Base-by-base conservation (phyloP, 2,113 vertebrate genomes). In the Heterotis niloticus region DNA sequence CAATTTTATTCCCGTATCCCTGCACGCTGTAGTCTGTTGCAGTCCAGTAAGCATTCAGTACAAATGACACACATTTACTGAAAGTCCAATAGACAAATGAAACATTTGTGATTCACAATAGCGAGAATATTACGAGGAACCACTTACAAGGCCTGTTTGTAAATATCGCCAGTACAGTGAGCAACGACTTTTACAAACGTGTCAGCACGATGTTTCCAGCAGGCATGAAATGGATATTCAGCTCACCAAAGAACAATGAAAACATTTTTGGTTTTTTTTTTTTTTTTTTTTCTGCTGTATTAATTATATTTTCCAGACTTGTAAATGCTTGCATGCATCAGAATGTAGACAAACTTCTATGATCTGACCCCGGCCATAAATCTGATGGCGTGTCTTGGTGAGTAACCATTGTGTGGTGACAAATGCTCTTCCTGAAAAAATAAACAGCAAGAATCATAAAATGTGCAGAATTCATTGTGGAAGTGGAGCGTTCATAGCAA, bases 81-180 rank as follows among this genome's bases (percentile, higher is more conserved):
- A 90, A 91, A 91, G 86, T 90, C 87, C 81, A 84, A 90, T 85
- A 86, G 85, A 89, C 88, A 89, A 86, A 88, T 88, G 59, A 83
- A 91, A 90, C 89, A 90, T 91, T 89, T 90, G 84, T 16, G 4
- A 17, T 62, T 62, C 20, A 17, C 84, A 87, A 85, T 4, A 87
- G 87, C 82, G 85, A 84, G 90, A 90, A 90, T 87, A 90, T 44
- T 44, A 44, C 34, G 34, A 44, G 7, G 34, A 44, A 44, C 3
- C 34, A 44, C 3, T 44, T 44, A 84, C 88, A 87, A 89, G 85
- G 87, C 83, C 85, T 88, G 88, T 87, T 82, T 87, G 85, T 87
- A 89, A 90, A 90, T 88, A 88, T 10, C 54, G 51, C 52, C 23
- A 69, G 16, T 24, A 23, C 20, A 84, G 66, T 84, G 87, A 87